Percentiles rank a stretch among this genome's conserved stretches.
Conservation (phyloP, 2,113 vertebrate genomes). For the Phylloscopus whistleri region DNA sequence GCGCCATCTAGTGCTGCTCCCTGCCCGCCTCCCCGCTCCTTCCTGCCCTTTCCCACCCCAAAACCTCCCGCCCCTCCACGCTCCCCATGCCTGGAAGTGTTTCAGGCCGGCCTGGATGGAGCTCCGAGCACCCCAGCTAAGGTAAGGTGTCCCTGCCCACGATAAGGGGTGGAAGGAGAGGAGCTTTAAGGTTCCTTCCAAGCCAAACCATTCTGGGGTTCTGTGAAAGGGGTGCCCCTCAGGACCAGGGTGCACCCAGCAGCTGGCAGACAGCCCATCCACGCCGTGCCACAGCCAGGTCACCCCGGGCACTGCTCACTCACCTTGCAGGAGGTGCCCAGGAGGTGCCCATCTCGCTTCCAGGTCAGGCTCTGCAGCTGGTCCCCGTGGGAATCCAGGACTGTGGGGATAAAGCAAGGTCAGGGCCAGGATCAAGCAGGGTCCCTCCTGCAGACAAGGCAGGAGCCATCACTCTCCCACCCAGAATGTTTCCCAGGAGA, state of each 20-base stretch:
- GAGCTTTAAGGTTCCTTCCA: background rate
- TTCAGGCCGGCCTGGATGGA: background rate
- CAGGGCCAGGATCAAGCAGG: background rate
- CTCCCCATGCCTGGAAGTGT: background rate
- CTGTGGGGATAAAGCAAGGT: constrained; percentile 61
- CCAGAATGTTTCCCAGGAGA: background rate
- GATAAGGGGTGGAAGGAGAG: background rate
- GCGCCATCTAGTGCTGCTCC: constrained; percentile 49
- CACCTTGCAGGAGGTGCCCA: constrained; percentile 90
- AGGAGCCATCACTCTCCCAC: background rate
- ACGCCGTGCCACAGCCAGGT: accelerated
- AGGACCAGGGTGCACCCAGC: background rate
- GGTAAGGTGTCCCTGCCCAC: background rate
- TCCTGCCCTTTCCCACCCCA: background rate
- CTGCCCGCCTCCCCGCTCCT: background rate
- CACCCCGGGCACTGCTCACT: constrained; percentile 60
- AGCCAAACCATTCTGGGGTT: background rate
- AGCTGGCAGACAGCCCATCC: background rate
- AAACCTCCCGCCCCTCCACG: background rate
- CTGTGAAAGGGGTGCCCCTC: background rate
- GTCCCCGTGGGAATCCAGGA: constrained; percentile 81
- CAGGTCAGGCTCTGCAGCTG: constrained; percentile 86
- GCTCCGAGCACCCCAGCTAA: background rate
- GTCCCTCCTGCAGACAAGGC: background rate
- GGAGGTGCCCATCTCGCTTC: constrained; percentile 84